phyloP scores from a whole-genome alignment of 1,140 invertebrate species.

The Chionoecetes opilio region DNA sequence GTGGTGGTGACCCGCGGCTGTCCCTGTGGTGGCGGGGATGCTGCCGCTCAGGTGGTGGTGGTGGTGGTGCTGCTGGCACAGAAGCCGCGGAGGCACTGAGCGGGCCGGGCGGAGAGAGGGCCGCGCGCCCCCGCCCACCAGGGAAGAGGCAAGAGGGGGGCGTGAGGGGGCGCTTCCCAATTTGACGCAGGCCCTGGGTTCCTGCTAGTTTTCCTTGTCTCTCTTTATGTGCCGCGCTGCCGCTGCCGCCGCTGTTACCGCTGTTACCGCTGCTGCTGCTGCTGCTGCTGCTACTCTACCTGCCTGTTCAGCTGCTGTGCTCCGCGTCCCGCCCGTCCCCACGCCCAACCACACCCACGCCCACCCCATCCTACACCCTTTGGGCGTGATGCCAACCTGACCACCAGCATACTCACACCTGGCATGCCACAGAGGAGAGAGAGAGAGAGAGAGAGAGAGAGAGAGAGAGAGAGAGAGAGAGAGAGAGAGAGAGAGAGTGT shows the following conservation, averaged over 20 bases:
- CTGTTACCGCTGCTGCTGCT: not conserved
- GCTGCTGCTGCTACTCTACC: slow-evolving; percentile 44
- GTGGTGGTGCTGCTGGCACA: slow-evolving; percentile 73
- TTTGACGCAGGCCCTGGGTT: slow-evolving; percentile 75
- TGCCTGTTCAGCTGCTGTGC: slow-evolving; percentile 39
- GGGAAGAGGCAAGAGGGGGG: not conserved
- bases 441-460: slow-evolving; percentile 27
- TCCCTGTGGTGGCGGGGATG: slow-evolving; percentile 56
- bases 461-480: slow-evolving; percentile 27
- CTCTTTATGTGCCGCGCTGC: slow-evolving; percentile 59
- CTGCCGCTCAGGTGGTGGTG: slow-evolving; percentile 61
- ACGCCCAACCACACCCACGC: not conserved
- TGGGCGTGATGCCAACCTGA: not conserved
- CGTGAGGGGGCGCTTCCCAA: slow-evolving; percentile 70
- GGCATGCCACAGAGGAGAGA: not conserved
- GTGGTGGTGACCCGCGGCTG: not conserved
- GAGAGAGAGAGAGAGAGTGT: not conserved
- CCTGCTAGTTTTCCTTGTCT: slow-evolving; percentile 69
- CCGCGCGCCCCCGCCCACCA: not conserved
- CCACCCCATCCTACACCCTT: slow-evolving; percentile 2
- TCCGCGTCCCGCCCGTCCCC: not conserved
- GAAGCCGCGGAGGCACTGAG: slow-evolving; percentile 76
- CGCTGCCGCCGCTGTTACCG: not conserved
- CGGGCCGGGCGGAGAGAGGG: slow-evolving; percentile 54
- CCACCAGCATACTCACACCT: slow-evolving; percentile 24